Conservation (phyloP, 2,113 vertebrate species). For the Coracopsis vasa region DNA sequence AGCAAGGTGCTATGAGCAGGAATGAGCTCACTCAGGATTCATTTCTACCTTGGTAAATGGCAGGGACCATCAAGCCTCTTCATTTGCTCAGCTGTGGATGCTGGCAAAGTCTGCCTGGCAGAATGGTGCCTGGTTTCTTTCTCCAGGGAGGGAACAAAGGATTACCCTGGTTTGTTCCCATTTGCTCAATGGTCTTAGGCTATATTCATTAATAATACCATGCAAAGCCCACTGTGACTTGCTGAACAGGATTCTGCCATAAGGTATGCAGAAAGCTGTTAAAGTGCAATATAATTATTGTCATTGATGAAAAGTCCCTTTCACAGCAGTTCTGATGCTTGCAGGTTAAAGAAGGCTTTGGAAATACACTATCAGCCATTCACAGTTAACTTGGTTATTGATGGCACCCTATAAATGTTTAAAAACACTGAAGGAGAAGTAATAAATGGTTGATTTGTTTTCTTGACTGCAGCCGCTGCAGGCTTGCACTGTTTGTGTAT, state of each 20-base stretch:
- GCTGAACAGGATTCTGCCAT: background rate
- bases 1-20: background rate
- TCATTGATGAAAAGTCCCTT: background rate
- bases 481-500: background rate
- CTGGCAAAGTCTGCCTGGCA: background rate
- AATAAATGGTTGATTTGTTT: slow-evolving; percentile 64
- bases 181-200: accelerated
- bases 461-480: slow-evolving; percentile 42
- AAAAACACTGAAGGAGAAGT: slow-evolving; percentile 54
- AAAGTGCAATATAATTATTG: background rate
- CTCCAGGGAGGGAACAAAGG: background rate
- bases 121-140: background rate
- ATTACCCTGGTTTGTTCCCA: background rate
- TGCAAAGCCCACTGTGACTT: background rate
- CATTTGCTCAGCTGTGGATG: background rate
- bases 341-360: background rate
- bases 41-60: background rate
- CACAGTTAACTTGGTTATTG: slow-evolving; percentile 58
- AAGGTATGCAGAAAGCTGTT: background rate
- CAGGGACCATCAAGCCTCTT: accelerated
- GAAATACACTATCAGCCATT: background rate
- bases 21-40: background rate
- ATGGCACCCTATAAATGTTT: slow-evolving; percentile 55
- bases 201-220: background rate
- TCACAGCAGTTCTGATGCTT: background rate